These are phyloP conservation scores for Adelognathus sp. DNA, from an alignment of 2,888 invertebrate genomes.

Conservation along the genomic window DNA sequence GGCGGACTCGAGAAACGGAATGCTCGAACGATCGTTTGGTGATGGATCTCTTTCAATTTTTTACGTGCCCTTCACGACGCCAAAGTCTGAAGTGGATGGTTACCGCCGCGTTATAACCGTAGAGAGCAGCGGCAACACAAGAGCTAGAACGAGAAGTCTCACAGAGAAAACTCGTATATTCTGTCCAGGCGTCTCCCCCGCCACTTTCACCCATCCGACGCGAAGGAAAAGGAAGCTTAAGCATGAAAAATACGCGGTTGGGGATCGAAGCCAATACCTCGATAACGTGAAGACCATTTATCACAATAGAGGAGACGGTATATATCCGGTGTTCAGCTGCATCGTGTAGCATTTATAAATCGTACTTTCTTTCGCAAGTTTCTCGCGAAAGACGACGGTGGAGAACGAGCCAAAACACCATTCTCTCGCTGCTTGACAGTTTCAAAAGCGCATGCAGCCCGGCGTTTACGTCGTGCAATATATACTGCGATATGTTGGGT, in stretches of 20 bases:
- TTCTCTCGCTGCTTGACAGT: conserved; percentile 3
- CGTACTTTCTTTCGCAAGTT: conserved; percentile 48
- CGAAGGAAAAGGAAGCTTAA: conserved; percentile 57
- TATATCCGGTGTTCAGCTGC: conserved; percentile 57
- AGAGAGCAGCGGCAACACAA: conserved; percentile 19
- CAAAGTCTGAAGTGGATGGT: conserved; percentile 33
- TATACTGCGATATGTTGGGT: conserved; percentile 32
- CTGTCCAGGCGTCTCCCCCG: too few species aligned
- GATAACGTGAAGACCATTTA: conserved; percentile 63
- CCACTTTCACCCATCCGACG: conserved; percentile 33
- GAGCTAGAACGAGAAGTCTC: conserved; percentile 28
- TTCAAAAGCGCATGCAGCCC: conserved; percentile 8
- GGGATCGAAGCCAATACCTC: conserved; percentile 58
- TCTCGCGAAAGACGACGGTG: conserved; percentile 12
- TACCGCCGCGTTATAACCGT: conserved; percentile 14
- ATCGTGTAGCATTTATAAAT: conserved; percentile 62
- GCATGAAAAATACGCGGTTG: conserved; percentile 63
- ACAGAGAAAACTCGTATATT: conserved; percentile 51
- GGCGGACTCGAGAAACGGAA: neutral
- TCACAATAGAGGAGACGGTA: conserved; percentile 60
- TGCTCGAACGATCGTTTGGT: neutral
- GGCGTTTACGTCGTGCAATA: conserved; percentile 20
- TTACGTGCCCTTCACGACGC: conserved; percentile 29
- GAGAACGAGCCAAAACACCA: neutral
- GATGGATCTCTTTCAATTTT: conserved; percentile 45